Base-by-base conservation (phyloP, 2,797 vertebrate species). In the Nothura maculosa region DNA sequence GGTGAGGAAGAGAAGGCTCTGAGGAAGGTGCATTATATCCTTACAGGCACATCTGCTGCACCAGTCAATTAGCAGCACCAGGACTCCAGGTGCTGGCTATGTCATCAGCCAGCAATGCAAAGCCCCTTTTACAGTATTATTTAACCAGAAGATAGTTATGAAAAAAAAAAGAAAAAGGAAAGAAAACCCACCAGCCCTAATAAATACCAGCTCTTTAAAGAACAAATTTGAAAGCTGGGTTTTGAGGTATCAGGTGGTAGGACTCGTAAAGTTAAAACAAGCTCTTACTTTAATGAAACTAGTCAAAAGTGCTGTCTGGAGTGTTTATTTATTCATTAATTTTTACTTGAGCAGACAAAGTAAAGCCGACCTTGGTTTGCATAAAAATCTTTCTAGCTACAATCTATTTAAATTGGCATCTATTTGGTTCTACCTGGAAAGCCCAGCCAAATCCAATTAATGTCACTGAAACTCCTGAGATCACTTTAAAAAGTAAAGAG, bases 301-400 rank as follows among this genome's bases (percentile, higher is more conserved):
- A 73, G 92, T 81, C 93, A 73, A 96, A 96, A 93, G 48, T 0
- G 3, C 92, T 95, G 88, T 96, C 94, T 87, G 81, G 63, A 94
- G 83, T 91, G 84, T 92, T 96, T 89, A 96, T 92, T 97, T 95
- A 81, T 95, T 94, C 55, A 87, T 83, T 96, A 90, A 81, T 94
- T 95, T 97, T 97, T 95, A 95, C 84, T 89, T 92, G 67, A 95
- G 77, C 77, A 91, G 94, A 96, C 96, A 97, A 96, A 95, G 63
- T 92, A 94, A 97, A 95, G 79, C 93, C 88, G 79, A 72, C 68
- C 74, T 94, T 93, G 72, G 73, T 95, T 97, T 97, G 94, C 89
- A 93, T 92, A 94, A 95, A 52, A 94, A 67, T 34, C 60, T 82
- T 63, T 75, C 70, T 93, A 92, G 30, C 84, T 83, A 76, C 62